Conservation (phyloP, 2,888 invertebrate species). For the Synanthedon tipuliformis region DNA sequence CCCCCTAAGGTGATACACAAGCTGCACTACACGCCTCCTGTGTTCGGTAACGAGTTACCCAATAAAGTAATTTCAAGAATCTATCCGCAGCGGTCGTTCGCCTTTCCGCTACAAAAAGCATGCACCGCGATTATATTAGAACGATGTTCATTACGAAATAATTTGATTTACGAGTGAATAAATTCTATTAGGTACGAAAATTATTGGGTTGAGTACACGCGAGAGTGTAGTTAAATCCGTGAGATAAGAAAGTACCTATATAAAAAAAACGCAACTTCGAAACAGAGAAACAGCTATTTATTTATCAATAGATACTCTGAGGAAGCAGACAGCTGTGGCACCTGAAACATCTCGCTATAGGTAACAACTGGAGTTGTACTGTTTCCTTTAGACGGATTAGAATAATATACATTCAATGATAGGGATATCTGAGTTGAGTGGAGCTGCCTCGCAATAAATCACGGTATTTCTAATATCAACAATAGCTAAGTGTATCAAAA, state of each 20-base stretch:
- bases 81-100: conserved; percentile 52
- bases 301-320: too few species aligned
- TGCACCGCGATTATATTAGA: conserved; percentile 37
- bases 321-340: too few species aligned
- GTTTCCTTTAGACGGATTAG: neutral
- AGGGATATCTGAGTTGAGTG: conserved; percentile 23
- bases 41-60: conserved; percentile 56
- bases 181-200: conserved; percentile 19
- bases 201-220: conserved; percentile 24
- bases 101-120: conserved; percentile 52
- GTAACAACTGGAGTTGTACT: neutral
- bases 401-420: conserved; percentile 11
- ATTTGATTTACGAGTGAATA: conserved; percentile 17
- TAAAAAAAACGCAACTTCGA: too few species aligned
- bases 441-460: conserved; percentile 34
- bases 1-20: conserved; percentile 42
- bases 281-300: too few species aligned
- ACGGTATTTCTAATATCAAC: conserved; percentile 31
- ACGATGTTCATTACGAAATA: conserved; percentile 25
- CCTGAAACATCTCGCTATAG: too few species aligned
- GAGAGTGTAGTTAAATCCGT: conserved; percentile 23
- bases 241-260: neutral
- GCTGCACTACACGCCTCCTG: conserved; percentile 42
- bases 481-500: conserved; percentile 15
- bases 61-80: conserved; percentile 62